Evolutionary conservation across 2,888 invertebrate genomes (phyloP).

Genomic region (Ecdyonurus torrentis): DNA sequence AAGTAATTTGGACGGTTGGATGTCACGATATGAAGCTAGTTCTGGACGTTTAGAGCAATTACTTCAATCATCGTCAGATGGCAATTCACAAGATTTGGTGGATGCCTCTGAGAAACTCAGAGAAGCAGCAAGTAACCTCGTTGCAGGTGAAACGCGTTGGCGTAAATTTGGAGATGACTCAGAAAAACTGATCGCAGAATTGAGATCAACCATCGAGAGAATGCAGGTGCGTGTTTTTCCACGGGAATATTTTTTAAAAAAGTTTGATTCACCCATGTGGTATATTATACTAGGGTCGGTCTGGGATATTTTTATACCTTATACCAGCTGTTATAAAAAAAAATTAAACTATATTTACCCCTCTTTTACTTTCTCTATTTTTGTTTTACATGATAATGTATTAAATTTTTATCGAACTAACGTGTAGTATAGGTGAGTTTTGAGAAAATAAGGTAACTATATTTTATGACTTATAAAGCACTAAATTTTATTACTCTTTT

Average conservation of each 20-base stretch:
- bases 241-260: neutral
- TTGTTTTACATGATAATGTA: no score
- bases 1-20: constrained; percentile 15
- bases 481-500: no score
- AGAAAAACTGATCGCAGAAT: neutral
- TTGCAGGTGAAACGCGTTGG: neutral
- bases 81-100: constrained; percentile 5
- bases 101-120: constrained; percentile 8
- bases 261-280: no score
- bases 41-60: constrained; percentile 8
- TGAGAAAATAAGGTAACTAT: no score
- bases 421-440: no score
- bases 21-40: neutral
- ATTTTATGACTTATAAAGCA: no score
- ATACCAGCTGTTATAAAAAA: no score
- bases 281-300: no score
- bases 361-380: no score
- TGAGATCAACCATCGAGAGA: neutral
- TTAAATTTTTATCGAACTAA: no score
- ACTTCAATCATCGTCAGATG: neutral
- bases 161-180: constrained; percentile 6
- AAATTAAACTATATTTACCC: no score
- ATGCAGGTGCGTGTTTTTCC: neutral
- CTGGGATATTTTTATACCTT: no score
- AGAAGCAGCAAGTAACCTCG: constrained; percentile 3